Base-by-base conservation (phyloP, 2,888 invertebrate genomes). In the Nemotelus pantherinus region DNA sequence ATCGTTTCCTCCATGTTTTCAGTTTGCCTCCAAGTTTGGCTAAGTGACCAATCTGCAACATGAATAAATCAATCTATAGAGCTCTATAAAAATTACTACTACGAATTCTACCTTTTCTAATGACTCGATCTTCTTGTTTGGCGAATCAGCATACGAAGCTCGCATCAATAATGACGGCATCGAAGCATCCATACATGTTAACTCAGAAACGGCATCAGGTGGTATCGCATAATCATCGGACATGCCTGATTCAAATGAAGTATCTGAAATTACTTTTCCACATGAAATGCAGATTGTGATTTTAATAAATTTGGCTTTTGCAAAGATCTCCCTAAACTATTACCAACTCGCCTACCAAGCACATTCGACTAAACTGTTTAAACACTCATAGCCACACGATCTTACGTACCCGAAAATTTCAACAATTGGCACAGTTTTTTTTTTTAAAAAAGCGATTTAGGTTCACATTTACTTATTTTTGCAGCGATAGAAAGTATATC, bases 151-250 rank as follows among this genome's bases (percentile, higher is more conserved):
- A 83, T 89, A 90, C 53, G 90, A 89, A 72, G 90, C 89, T 2
- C 91, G 88, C 88, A 92, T 90, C 76, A 91, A 82, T 39, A 90
- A 85, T 75, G 91, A 91, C 10, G 92, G 92, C 87, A 93, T 91
- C 55, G 93, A 93, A 44, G 93, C 93, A 83, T 94, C 94, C 85
- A 94, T 90, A 81, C 92, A 92, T 7, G 93, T 92, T 63, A 93
- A 93, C 86, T 93, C 94, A 79, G 95, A 95, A 39, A 95, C 90
- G 0, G 97, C 97, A 87, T 98, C 98, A 7, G 98, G 98, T 7
- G 98, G 98, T 83, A 98, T 93, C 78, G 97, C 97, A 88, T 98
- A 98, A 89, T 98, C 98, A 86, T 97, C 97, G 53, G 97, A 97
- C 89, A 96, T 93, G 83, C 96, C 96, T 77, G 96, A 96, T 88